Percentiles rank a stretch among this genome's conserved stretches.
phyloP scores from a whole-genome alignment of 2,113 vertebrate genomes.

The Cebus imitator region DNA sequence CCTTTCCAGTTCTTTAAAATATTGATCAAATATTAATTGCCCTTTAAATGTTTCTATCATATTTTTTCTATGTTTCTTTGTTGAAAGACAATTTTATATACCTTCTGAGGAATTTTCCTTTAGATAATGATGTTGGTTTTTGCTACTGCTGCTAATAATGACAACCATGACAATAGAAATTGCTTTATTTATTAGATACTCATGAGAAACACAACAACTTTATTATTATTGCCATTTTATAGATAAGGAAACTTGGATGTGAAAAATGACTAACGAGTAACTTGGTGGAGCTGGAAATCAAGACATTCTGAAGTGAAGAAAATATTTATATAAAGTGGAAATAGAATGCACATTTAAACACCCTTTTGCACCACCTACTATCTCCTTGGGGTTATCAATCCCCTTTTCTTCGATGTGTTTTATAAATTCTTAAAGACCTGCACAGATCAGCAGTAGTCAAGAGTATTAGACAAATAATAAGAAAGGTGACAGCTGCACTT shows the following conservation, averaged over 20 bases:
- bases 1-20: background rate
- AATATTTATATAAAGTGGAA: background rate
- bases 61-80: background rate
- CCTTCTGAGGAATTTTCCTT: background rate
- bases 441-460: background rate
- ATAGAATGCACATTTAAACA: background rate
- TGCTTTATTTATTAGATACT: background rate
- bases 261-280: background rate
- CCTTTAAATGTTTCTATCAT: background rate
- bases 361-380: background rate
- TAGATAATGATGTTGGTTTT: background rate
- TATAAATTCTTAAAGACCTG: background rate
- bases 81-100: background rate
- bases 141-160: background rate
- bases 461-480: background rate
- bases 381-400: background rate
- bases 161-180: background rate
- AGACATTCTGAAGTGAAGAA: background rate
- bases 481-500: background rate
- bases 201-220: background rate
- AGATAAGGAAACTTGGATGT: background rate
- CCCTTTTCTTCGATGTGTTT: background rate
- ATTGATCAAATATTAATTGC: background rate
- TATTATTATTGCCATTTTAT: background rate
- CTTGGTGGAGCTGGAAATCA: background rate